These are phyloP conservation scores for Microtus oregoni DNA, from an alignment of 2,113 vertebrate species.

Conservation along the genomic window DNA sequence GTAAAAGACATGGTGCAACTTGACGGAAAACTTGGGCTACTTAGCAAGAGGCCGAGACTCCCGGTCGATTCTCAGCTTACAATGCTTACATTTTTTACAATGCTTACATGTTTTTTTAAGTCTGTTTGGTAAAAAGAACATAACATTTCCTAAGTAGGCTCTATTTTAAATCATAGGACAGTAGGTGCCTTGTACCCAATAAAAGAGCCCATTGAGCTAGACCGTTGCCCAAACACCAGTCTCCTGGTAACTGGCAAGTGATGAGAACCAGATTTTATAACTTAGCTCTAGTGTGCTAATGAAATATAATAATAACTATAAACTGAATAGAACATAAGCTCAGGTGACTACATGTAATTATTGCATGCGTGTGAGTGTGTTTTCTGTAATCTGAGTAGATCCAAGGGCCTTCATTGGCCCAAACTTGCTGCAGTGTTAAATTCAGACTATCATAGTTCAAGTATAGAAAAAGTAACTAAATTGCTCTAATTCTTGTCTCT, in stretches of 20 bases:
- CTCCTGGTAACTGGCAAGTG: background rate
- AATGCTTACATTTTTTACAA: background rate
- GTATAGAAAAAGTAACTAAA: slow-evolving; percentile 62
- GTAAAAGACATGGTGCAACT: background rate
- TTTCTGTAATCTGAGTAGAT: slow-evolving; percentile 18
- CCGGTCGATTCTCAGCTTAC: background rate
- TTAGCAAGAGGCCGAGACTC: background rate
- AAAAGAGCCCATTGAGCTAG: background rate
- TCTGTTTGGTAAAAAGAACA: background rate
- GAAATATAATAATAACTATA: background rate
- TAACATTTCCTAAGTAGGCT: background rate
- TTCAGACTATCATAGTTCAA: slow-evolving; percentile 51
- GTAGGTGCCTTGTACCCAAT: background rate
- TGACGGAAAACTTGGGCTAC: background rate
- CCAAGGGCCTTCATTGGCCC: background rate
- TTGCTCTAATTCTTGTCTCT: slow-evolving; percentile 41
- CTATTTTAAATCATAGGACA: background rate
- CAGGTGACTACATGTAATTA: background rate
- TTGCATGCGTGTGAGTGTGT: background rate
- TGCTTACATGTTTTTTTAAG: background rate
- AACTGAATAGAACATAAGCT: background rate
- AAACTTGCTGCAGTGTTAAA: slow-evolving; percentile 43
- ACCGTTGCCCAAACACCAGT: background rate
- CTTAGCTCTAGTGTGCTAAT: background rate
- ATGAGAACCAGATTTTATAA: slow-evolving; percentile 4